These are phyloP conservation scores for Euclidia mi DNA, from an alignment of 2,888 invertebrate species.

Conservation along the genomic window DNA sequence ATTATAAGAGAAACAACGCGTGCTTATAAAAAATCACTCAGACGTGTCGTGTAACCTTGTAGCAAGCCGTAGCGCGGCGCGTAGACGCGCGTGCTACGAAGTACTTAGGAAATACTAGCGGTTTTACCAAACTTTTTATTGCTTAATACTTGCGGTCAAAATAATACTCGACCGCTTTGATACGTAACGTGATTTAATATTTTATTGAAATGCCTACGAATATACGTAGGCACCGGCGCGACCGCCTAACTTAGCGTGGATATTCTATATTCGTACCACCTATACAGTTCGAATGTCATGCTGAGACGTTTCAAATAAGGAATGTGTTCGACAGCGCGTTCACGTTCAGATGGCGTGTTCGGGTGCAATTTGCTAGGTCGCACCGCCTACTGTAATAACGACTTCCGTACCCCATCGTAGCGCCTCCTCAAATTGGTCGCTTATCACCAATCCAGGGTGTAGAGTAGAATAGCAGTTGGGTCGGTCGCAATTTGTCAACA, in stretches of 20 bases:
- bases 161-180: slow-evolving; percentile 40
- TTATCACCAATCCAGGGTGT: slow-evolving; percentile 89
- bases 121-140: slow-evolving; percentile 57
- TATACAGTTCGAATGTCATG: slow-evolving; percentile 78
- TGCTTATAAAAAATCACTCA: slow-evolving; percentile 39
- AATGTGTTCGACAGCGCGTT: slow-evolving; percentile 88
- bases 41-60: slow-evolving; percentile 47
- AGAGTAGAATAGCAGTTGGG: slow-evolving; percentile 84
- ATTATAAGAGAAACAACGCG: slow-evolving; percentile 37
- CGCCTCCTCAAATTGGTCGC: slow-evolving; percentile 90
- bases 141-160: slow-evolving; percentile 55
- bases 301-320: slow-evolving; percentile 87
- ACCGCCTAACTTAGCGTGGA: slow-evolving; percentile 46
- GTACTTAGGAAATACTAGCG: slow-evolving; percentile 53
- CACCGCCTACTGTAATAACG: slow-evolving; percentile 90
- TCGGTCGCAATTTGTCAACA: slow-evolving; percentile 86
- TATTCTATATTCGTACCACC: slow-evolving; percentile 73
- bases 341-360: slow-evolving; percentile 89
- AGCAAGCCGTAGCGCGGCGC: slow-evolving; percentile 42
- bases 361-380: slow-evolving; percentile 86
- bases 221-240: slow-evolving; percentile 25
- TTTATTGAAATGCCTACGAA: slow-evolving; percentile 38
- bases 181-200: slow-evolving; percentile 42
- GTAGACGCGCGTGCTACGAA: slow-evolving; percentile 58
- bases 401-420: slow-evolving; percentile 89